These are phyloP conservation scores for Mnemiopsis leidyi DNA, from an alignment of 37 sponge, comb jelly and placozoan genomes.

Conservation along the genomic window DNA sequence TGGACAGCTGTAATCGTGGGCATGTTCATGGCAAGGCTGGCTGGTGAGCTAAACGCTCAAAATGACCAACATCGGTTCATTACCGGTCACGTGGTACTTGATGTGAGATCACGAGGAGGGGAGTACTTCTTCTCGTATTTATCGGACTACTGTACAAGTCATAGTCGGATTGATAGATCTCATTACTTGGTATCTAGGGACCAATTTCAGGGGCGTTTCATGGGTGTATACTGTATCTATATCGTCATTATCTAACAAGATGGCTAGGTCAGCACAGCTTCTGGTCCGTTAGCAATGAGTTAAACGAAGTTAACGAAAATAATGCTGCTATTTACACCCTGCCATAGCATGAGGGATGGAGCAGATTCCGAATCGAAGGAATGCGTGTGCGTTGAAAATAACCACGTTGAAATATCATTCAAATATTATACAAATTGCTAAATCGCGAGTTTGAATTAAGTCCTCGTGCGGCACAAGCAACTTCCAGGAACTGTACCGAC, in stretches of 20 bases:
- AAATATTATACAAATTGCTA: not conserved
- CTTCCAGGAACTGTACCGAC: not conserved
- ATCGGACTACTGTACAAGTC: too few relatives aligned
- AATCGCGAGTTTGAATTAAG: not conserved
- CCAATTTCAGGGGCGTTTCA: not conserved
- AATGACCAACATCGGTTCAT: not conserved
- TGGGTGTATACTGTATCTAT: too few relatives aligned
- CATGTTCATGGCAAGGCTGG: too few relatives aligned
- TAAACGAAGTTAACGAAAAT: not conserved
- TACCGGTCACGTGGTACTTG: not conserved
- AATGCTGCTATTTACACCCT: not conserved
- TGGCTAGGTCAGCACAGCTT: not conserved
- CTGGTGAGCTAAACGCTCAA: not conserved
- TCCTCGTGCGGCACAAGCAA: not conserved
- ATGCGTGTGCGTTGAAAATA: not conserved
- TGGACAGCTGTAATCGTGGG: not conserved
- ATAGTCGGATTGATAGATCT: not conserved
- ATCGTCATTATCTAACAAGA: not conserved
- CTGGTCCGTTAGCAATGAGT: not conserved
- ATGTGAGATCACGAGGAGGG: not conserved
- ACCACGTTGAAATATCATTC: not conserved
- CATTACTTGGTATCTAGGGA: not conserved
- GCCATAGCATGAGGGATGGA: not conserved
- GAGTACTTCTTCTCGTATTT: too few relatives aligned
- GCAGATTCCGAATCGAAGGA: not conserved